Conservation (phyloP, 2,113 vertebrate genomes). For the Ptilorrhoa leucosticta region DNA sequence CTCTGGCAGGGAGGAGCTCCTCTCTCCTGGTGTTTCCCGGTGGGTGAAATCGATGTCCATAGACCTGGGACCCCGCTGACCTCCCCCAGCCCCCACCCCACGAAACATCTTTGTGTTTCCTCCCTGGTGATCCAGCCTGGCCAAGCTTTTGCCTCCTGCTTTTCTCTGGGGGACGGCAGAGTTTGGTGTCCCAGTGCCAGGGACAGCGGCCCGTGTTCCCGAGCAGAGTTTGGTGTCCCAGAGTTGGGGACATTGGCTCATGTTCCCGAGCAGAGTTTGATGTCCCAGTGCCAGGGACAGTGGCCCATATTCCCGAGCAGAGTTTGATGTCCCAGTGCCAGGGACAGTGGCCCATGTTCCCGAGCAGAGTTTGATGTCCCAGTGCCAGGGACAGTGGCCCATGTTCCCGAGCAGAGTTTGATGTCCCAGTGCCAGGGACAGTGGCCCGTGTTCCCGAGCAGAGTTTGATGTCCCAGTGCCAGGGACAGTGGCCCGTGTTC, state of each 20-base stretch:
- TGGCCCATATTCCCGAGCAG: no score
- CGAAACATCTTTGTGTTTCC: neutral
- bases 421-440: neutral
- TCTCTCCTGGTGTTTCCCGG: neutral
- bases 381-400: neutral
- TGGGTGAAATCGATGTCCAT: accelerated
- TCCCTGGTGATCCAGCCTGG: neutral
- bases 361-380: neutral
- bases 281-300: neutral
- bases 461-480: neutral
- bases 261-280: neutral
- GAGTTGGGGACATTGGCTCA: neutral
- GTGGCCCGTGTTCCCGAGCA: neutral
- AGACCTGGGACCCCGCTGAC: neutral
- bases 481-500: neutral
- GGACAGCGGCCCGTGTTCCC: neutral
- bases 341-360: neutral
- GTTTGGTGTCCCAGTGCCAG: neutral
- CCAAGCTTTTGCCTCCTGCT: neutral
- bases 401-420: neutral
- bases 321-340: neutral
- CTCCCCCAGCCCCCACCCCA: neutral
- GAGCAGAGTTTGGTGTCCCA: neutral
- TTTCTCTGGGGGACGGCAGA: neutral
- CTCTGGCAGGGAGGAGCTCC: neutral